Evolutionary conservation across 2,888 invertebrate genomes (phyloP).

Genomic region (Arctia plantaginis): DNA sequence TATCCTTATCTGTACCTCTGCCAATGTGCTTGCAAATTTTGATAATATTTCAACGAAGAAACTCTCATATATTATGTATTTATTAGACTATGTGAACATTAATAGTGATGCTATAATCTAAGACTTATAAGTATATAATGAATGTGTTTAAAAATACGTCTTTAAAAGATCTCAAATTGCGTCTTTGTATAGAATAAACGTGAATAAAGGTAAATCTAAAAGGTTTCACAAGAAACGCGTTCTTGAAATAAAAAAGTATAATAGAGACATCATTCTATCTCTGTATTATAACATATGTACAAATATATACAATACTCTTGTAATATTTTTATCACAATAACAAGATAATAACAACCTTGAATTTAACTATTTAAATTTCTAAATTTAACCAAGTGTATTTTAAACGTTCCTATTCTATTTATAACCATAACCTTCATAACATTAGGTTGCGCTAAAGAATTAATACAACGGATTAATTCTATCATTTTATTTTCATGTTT

Average conservation of each 20-base stretch:
- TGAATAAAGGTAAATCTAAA: background rate
- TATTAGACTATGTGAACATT: no score
- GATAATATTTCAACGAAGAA: no score
- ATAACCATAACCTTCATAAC: background rate
- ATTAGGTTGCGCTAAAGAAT: background rate
- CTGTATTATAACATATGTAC: background rate
- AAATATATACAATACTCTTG: background rate
- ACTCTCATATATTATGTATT: no score
- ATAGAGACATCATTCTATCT: background rate
- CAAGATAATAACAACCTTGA: slow-evolving; percentile 6
- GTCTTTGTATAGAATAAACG: background rate
- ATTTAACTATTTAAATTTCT: background rate
- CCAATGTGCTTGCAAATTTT: no score
- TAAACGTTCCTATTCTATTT: background rate
- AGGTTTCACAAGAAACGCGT: background rate
- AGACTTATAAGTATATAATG: no score
- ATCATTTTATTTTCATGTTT: background rate
- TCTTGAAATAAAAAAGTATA: background rate
- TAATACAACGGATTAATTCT: background rate
- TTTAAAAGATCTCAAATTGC: no score
- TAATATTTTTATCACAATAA: background rate
- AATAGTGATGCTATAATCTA: no score
- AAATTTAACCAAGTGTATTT: background rate
- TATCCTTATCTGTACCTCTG: no score
- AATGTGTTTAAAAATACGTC: no score